Evolutionary conservation across 2,888 invertebrate species (phyloP).

Genomic region (Limnephilus marmoratus): DNA sequence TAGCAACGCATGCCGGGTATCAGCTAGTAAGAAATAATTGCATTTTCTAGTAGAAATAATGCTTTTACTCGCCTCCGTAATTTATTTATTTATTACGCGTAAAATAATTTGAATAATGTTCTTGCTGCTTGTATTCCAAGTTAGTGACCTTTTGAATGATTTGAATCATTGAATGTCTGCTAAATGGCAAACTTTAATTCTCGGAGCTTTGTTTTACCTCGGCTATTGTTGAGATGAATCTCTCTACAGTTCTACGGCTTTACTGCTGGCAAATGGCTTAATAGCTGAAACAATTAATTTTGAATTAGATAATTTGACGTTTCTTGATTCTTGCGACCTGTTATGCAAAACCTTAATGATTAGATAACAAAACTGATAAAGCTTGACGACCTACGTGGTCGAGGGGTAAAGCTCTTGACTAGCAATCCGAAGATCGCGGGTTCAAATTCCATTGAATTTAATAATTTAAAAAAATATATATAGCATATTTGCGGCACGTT

Average conservation of each 20-base stretch:
- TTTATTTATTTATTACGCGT: background rate
- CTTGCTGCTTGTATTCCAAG: background rate
- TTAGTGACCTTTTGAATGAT: constrained; percentile 32
- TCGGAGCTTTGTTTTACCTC: background rate
- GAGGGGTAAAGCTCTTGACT: too few relatives aligned
- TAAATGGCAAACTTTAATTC: constrained; percentile 29
- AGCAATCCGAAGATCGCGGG: too few relatives aligned
- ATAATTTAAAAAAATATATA: too few relatives aligned
- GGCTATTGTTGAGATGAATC: constrained; percentile 21
- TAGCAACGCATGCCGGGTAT: too few relatives aligned
- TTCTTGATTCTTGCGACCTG: background rate
- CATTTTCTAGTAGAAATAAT: background rate
- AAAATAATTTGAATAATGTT: constrained; percentile 22
- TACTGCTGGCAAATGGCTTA: constrained; percentile 18
- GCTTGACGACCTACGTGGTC: too few relatives aligned
- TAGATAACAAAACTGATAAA: background rate
- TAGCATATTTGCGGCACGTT: too few relatives aligned
- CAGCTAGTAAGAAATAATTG: too few relatives aligned
- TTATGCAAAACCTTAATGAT: background rate
- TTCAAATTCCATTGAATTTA: too few relatives aligned
- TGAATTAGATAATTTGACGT: background rate
- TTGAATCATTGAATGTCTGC: background rate
- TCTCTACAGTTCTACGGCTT: background rate
- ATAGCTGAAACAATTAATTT: background rate
- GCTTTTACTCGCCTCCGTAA: background rate